Evolutionary conservation across 2,888 invertebrate genomes (phyloP), one percentile per base, ranked within the genome.

Genomic region (Silvanus unidentatus): DNA sequence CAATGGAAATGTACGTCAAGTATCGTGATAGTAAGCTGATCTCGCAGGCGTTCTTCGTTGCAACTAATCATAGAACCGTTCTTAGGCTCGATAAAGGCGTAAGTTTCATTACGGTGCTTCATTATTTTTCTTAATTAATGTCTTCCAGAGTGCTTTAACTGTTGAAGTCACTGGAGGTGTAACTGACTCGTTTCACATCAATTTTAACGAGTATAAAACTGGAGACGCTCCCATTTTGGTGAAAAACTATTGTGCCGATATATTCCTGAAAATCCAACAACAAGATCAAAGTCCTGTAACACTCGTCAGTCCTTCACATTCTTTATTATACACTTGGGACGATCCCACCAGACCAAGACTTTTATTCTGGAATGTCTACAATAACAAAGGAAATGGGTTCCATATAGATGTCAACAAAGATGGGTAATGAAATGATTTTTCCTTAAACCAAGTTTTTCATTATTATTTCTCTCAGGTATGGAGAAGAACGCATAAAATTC

Each of bases 141-240:
- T 22, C 12, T 71, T 66, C 70, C 69, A 82, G 84, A 77, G 81
- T 3, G 87, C 84, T 1, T 71, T 86, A 27, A 77, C 77, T 53
- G 82, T 89, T 9, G 81, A 83, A 54, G 85, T 89, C 1, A 77
- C 77, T 0, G 88, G 88, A 0, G 88, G 88, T 0, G 78, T 80
- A 1, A 82, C 82, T 57, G 76, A 79, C 0, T 85, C 89, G 0
- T 86, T 86, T 66, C 80, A 78, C 54, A 79, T 93, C 39, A 81
- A 82, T 1, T 86, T 94, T 64, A 79, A 81, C 59, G 79, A 83
- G 38, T 94, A 89, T 70, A 68, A 75, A 29, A 65, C 73, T 1
- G 93, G 94, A 0, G 86, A 88, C 72, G 88, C 90, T 8, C 86
- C 93, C 0, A 85, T 89, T 0, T 75, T 88, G 42, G 75, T 96